Conservation (phyloP, 2,797 vertebrate species). For the Pitangus sulphuratus region DNA sequence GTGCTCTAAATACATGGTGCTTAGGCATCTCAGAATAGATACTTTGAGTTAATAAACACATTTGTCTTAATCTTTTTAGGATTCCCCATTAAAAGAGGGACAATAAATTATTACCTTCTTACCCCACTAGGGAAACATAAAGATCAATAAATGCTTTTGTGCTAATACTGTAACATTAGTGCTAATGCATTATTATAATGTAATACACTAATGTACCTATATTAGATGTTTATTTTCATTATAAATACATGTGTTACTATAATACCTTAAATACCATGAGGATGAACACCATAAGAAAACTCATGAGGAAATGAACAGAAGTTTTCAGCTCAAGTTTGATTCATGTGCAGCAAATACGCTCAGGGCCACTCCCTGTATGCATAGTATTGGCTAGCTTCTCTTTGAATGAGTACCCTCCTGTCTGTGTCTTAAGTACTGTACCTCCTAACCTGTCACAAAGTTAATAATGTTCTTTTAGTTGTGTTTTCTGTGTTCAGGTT, state of each 20-base stretch:
- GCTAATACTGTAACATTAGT: background rate
- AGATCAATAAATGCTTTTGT: background rate
- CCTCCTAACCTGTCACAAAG: background rate
- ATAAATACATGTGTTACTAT: conserved; percentile 9
- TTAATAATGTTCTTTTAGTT: background rate
- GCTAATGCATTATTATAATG: background rate
- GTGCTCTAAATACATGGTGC: background rate
- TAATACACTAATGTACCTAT: background rate
- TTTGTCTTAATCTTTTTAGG: conserved; percentile 2
- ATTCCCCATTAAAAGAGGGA: background rate
- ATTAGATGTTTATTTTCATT: conserved; percentile 41
- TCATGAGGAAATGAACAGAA: conserved; percentile 36
- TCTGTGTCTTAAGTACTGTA: background rate
- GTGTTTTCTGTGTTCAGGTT: background rate
- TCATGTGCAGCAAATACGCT: background rate
- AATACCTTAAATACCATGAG: conserved; percentile 47
- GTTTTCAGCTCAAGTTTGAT: conserved; percentile 30
- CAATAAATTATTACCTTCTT: conserved; percentile 4
- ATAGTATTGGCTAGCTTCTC: background rate
- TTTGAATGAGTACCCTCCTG: background rate
- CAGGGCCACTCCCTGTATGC: conserved; percentile 27
- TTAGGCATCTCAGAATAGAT: background rate
- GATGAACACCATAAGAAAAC: conserved; percentile 21
- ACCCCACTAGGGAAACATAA: background rate
- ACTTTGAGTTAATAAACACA: background rate